Base-by-base conservation (phyloP, 2,888 invertebrate genomes). In the Graphium colonna region DNA sequence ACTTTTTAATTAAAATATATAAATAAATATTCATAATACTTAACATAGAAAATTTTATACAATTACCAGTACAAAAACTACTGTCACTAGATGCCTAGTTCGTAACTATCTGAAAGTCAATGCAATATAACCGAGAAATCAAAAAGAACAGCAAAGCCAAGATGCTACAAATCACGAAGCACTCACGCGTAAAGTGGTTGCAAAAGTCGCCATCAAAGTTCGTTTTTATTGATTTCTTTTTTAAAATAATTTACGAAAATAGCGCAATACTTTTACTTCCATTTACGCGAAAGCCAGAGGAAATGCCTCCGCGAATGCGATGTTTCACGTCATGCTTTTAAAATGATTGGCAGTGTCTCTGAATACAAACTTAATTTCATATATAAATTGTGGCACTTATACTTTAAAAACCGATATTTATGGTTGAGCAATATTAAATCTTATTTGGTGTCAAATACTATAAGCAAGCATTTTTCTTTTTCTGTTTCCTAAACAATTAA, bases 111-210 rank as follows among this genome's bases (percentile, higher is more conserved):
- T 26, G 31, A 48, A 44, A 51, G 16, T n/a, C 10, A 26, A 40
- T 36, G 26, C 31, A 12, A 12, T 17, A 71, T 65, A 69, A 66
- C 64, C 62, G n/a, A n/a, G n/a, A n/a, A 65, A 59, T 51, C 60
- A 58, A 60, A 26, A 60, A 55, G 64, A 59, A 59, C 60, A 64
- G 61, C 64, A 67, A 71, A 67, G 72, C 63, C 65, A 67, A 70
- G 71, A 73, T 70, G 68, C 62, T 66, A 71, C 70, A 77, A 79
- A 79, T 79, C 79, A 80, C 79, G 79, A 79, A 75, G 64, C 84
- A 86, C 85, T 86, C 82, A 83, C 79, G 77, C 78, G 79, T 77
- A 74, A 82, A 82, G 75, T 75, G 75, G 77, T 72, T 72, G 74
- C 63, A 73, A 75, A 75, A 78, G 74, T 70, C 43, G 15, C 71